These are phyloP conservation scores for Labeo calbasu DNA, from an alignment of 2,797 vertebrate genomes.

Conservation along the genomic window DNA sequence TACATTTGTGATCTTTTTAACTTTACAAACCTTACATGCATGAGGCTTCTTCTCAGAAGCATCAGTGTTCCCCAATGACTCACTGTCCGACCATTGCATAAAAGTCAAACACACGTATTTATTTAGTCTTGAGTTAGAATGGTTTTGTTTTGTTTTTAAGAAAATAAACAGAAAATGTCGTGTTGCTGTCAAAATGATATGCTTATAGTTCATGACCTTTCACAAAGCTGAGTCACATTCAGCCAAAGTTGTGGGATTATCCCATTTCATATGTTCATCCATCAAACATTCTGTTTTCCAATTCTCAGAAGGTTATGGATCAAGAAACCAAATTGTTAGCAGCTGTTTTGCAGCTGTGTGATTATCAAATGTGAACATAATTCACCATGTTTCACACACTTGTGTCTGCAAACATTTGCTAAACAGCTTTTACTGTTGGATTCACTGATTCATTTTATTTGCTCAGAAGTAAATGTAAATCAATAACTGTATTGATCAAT, in stretches of 20 bases:
- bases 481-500: not conserved
- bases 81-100: conserved; percentile 34
- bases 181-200: not conserved
- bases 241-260: not conserved
- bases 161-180: conserved; percentile 7
- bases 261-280: not conserved
- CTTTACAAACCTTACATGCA: not conserved
- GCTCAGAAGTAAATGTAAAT: not conserved
- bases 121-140: conserved; percentile 40
- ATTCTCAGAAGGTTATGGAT: not conserved
- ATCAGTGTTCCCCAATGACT: conserved; percentile 26
- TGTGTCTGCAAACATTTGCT: not conserved
- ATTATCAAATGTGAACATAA: not conserved
- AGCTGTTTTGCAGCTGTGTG: not conserved
- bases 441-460: not conserved
- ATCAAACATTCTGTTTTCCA: not conserved
- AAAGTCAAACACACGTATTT: conserved; percentile 37
- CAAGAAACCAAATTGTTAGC: not conserved
- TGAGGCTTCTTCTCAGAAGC: not conserved
- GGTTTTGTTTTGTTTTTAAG: not conserved
- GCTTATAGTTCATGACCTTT: not conserved
- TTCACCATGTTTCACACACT: not conserved
- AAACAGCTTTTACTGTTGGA: not conserved
- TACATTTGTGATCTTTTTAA: not conserved
- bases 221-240: not conserved